Evolutionary conservation across 2,797 vertebrate species (phyloP).

Genomic region (Sebastes minor): DNA sequence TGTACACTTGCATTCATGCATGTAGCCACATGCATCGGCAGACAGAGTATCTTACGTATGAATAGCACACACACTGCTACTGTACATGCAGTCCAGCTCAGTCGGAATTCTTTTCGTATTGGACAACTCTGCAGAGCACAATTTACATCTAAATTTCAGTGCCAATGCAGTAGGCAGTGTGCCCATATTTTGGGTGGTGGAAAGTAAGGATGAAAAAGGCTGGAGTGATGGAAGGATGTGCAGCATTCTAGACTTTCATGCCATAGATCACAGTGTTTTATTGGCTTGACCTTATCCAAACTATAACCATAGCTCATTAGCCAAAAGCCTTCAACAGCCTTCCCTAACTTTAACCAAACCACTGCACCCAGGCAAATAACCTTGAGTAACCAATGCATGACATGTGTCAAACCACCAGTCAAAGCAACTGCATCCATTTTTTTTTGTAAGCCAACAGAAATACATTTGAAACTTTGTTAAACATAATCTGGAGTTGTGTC

Average conservation of each 20-base stretch:
- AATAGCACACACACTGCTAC: not conserved
- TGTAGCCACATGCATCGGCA: not conserved
- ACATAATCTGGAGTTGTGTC: not conserved
- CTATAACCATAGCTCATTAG: not conserved
- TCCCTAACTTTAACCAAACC: not conserved
- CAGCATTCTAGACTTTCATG: too few species aligned
- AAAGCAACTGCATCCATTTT: not conserved
- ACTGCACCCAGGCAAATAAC: not conserved
- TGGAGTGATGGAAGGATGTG: not conserved
- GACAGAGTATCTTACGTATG: not conserved
- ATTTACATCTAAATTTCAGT: not conserved
- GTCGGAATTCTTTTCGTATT: not conserved
- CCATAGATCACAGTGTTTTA: not conserved
- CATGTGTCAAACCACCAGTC: not conserved
- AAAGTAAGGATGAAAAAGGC: not conserved
- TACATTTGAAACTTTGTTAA: not conserved
- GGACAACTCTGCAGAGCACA: not conserved
- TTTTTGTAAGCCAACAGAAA: not conserved
- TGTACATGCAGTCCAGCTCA: not conserved
- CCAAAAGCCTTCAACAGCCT: not conserved
- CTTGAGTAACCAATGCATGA: not conserved
- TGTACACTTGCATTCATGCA: constrained; percentile 5
- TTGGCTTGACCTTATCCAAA: not conserved
- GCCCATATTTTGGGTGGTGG: not conserved
- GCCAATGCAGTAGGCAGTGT: not conserved